phyloP scores from a whole-genome alignment of 2,888 invertebrate genomes.

The Pristionchus fissidentatus region DNA sequence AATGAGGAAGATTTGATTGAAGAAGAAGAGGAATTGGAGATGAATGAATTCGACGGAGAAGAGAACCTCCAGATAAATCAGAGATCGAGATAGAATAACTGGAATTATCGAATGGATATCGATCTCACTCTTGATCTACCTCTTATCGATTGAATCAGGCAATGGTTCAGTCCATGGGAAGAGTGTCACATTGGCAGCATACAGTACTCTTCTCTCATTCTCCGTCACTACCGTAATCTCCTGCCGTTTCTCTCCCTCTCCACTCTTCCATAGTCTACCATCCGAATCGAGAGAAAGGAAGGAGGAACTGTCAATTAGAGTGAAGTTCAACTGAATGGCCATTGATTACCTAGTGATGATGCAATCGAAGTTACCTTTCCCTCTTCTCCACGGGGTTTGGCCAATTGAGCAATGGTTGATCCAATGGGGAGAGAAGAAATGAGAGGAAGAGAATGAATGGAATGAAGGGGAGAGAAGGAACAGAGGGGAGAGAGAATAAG shows the following conservation, averaged over 20 bases:
- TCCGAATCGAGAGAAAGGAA: neutral
- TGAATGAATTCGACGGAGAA: constrained; percentile 14
- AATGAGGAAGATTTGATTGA: constrained; percentile 5
- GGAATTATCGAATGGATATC: neutral
- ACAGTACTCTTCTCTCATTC: constrained; percentile 20
- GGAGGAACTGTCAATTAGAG: neutral
- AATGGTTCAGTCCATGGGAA: constrained; percentile 36
- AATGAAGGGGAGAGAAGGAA: neutral
- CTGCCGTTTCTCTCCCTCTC: neutral
- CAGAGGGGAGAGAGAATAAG: constrained; percentile 3
- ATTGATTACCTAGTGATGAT: neutral
- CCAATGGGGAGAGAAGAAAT: constrained; percentile 39
- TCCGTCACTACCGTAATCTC: neutral
- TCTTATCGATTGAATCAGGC: constrained; percentile 3
- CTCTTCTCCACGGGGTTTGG: neutral
- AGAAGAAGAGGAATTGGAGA: constrained; percentile 40
- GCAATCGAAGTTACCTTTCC: neutral
- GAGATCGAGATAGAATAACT: neutral
- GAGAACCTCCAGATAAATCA: neutral
- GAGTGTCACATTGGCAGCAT: neutral
- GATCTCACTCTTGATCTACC: neutral
- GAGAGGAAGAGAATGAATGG: constrained; percentile 36
- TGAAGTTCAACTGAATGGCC: neutral
- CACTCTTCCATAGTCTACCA: neutral
- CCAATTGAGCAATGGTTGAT: neutral